phyloP scores from a whole-genome alignment of 2,888 invertebrate species.

The Erynnis tages region DNA sequence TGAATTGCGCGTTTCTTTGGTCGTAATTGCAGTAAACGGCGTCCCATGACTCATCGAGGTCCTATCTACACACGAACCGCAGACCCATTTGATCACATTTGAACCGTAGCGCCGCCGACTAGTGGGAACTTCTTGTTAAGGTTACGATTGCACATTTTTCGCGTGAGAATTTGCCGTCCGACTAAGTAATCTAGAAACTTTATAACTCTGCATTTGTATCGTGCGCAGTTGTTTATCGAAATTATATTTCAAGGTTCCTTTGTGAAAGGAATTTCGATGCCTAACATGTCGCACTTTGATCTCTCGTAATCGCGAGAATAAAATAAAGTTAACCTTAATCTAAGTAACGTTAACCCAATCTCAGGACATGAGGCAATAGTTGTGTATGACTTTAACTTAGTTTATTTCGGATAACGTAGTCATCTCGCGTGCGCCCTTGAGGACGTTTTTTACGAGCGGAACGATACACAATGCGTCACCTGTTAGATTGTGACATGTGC shows the following conservation, averaged over 20 bases:
- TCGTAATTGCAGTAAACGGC: slow-evolving; percentile 25
- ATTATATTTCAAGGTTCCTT: slow-evolving; percentile 62
- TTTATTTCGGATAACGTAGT: background rate
- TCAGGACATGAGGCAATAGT: background rate
- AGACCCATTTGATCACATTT: slow-evolving; percentile 2
- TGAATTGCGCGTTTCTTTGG: slow-evolving; percentile 16
- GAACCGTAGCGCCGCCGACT: background rate
- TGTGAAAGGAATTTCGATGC: slow-evolving; percentile 58
- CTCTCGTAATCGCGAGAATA: background rate
- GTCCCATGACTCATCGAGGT: background rate
- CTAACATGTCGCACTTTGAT: slow-evolving; percentile 10
- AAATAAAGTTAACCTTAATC: background rate
- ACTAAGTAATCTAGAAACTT: slow-evolving; percentile 45
- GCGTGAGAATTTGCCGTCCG: slow-evolving; percentile 61
- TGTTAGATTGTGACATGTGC: slow-evolving; percentile 50
- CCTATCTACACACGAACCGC: background rate
- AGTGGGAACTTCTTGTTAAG: slow-evolving; percentile 33
- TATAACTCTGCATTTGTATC: slow-evolving; percentile 36
- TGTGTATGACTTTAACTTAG: background rate
- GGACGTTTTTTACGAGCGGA: background rate
- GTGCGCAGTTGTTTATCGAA: slow-evolving; percentile 54
- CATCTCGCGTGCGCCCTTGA: slow-evolving; percentile 6
- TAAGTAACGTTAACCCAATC: slow-evolving; percentile 6
- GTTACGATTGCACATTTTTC: slow-evolving; percentile 57
- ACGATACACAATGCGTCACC: slow-evolving; percentile 52